phyloP scores from a whole-genome alignment of 2,888 invertebrate genomes.

The Automeris io region DNA sequence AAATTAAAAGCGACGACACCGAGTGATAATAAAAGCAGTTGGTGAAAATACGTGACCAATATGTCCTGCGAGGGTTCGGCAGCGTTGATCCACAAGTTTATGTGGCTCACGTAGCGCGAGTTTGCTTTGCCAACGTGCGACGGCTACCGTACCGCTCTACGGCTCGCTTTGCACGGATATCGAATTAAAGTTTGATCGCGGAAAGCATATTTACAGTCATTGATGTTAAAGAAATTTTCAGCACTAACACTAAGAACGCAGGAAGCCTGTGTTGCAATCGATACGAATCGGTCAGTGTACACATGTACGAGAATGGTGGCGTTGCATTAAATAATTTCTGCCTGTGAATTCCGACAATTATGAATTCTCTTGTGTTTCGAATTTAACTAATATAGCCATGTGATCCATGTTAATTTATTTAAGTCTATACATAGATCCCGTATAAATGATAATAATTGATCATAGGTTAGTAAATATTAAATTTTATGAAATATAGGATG shows the following conservation, averaged over 20 bases:
- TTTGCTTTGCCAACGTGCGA: constrained; percentile 66
- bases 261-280: not conserved
- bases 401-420: too few species aligned
- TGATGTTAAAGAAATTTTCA: constrained; percentile 17
- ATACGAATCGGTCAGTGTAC: too few species aligned
- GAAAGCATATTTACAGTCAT: constrained; percentile 42
- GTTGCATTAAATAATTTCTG: too few species aligned
- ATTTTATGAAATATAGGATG: too few species aligned
- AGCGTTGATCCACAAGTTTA: constrained; percentile 44
- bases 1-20: constrained; percentile 60
- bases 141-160: constrained; percentile 52
- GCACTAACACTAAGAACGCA: constrained; percentile 1
- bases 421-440: too few species aligned
- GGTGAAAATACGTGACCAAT: constrained; percentile 68
- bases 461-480: too few species aligned
- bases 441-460: too few species aligned
- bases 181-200: constrained; percentile 52
- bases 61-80: constrained; percentile 49
- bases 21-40: constrained; percentile 61
- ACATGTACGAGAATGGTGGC: too few species aligned
- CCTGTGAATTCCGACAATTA: too few species aligned
- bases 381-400: too few species aligned
- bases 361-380: too few species aligned
- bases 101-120: constrained; percentile 63
- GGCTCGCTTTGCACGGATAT: constrained; percentile 41